Conservation (phyloP, 2,888 invertebrate genomes). For the Drosophila lutescens region DNA sequence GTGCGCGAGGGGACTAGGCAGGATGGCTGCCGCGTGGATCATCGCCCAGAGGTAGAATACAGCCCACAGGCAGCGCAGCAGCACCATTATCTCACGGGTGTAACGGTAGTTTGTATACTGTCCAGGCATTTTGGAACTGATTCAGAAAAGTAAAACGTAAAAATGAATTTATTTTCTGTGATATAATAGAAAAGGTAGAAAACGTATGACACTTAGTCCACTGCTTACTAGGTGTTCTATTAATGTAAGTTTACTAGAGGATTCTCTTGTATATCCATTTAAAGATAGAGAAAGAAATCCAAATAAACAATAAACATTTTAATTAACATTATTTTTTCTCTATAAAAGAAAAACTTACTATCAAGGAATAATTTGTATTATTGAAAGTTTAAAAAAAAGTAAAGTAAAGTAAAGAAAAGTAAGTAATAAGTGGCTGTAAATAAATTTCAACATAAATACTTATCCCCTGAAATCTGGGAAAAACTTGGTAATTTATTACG, state of each 20-base stretch:
- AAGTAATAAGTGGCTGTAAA: neutral
- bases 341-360: too few species aligned
- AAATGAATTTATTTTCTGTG: neutral
- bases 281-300: too few species aligned
- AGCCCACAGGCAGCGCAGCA: neutral
- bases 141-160: neutral
- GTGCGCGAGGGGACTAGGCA: neutral
- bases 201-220: neutral
- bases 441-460: neutral
- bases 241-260: too few species aligned
- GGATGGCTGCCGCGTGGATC: neutral
- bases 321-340: too few species aligned
- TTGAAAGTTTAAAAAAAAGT: neutral
- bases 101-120: neutral
- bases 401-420: neutral
- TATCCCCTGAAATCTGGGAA: constrained; percentile 8
- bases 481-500: constrained; percentile 15
- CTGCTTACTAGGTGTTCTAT: neutral
- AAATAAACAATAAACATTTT: too few species aligned
- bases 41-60: neutral
- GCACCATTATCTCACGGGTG: neutral
- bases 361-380: too few species aligned
- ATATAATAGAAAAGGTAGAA: neutral
- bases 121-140: neutral
- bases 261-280: too few species aligned